Base-by-base conservation (phyloP, 1,140 invertebrate species). In the Agrypnia vestita region DNA sequence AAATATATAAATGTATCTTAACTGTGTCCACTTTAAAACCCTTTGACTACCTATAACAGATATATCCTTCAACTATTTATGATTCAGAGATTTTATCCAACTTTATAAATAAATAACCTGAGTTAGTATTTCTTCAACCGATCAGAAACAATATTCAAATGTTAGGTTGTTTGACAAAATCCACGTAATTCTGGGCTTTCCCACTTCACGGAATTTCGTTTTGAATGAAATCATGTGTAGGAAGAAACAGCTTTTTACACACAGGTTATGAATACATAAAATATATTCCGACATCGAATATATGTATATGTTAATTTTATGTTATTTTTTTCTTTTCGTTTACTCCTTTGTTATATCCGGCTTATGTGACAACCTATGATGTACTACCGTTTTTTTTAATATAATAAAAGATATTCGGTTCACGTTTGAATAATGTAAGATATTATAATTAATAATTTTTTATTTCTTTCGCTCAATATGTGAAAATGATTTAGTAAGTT, bases 231-330 rank as follows among this genome's bases (percentile, higher is more conserved):
- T 43, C 61, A 46, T 73, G 80, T 78, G 80, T 78, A 72, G 80
- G 80, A 71, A 69, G 80, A 74, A 67, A 81, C 80, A 71, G 46
- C 76, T 73, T 81, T 81, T 78, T 67, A 75, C 77, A 75, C 77
- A 72, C 49, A 13, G 64, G 49, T 72, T 55, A 59, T 72, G 77
- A 72, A 78, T 59, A 49, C 69, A 47, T 67, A 76, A 76, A 59
- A 64, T 75, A 21, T 61, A n/a, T 76, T 76, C 44, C 15, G 59
- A 51, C 56, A 35, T 35, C 12, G 59, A 67, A 76, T 76, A 64
- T 73, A 47, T 73, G 69, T 76, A 64, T 61, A 75, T 75, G 53
- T 35, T 59, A 75, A 59, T 76, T 76, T 51, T 25, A 64, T 49
- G 13, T 49, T 59, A 43, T 46, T 61, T 49, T 76, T 15, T 35